Percentiles rank a stretch among this genome's conserved stretches.
Evolutionary conservation across 1,140 invertebrate species (phyloP).

Genomic region (Pissodes strobi): DNA sequence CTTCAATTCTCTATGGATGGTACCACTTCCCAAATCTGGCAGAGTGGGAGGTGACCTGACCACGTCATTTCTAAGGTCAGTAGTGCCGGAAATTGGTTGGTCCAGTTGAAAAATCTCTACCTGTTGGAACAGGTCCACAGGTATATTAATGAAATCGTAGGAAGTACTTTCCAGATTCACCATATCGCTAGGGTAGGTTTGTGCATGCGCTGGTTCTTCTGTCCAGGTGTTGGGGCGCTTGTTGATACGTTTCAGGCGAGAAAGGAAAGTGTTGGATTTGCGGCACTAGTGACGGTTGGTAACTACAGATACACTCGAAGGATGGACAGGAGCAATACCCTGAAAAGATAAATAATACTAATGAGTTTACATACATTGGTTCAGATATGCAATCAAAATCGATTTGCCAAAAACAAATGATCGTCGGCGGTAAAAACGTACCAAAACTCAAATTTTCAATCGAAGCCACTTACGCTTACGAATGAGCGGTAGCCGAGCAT

Average conservation of each 20-base stretch:
- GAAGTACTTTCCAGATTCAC: slow-evolving; percentile 36
- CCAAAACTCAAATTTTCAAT: too few relatives aligned
- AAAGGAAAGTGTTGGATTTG: slow-evolving; percentile 43
- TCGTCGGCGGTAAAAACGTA: too few relatives aligned
- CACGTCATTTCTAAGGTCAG: slow-evolving; percentile 49
- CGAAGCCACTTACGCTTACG: too few relatives aligned
- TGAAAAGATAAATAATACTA: slow-evolving; percentile 49
- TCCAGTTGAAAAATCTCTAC: slow-evolving; percentile 79
- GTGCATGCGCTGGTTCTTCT: slow-evolving; percentile 44
- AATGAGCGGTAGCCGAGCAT: too few relatives aligned
- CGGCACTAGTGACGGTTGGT: slow-evolving; percentile 52
- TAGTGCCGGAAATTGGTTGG: slow-evolving; percentile 61
- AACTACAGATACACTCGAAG: slow-evolving; percentile 65
- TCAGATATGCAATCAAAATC: too few relatives aligned
- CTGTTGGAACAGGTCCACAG: slow-evolving; percentile 73
- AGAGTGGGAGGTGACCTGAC: slow-evolving; percentile 69
- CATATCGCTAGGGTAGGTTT: slow-evolving; percentile 43
- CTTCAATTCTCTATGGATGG: slow-evolving; percentile 62
- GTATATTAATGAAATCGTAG: slow-evolving; percentile 61
- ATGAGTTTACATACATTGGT: too few relatives aligned
- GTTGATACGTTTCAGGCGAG: slow-evolving; percentile 45
- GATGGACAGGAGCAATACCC: slow-evolving; percentile 69
- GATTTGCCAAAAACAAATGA: too few relatives aligned
- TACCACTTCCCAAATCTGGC: slow-evolving; percentile 71
- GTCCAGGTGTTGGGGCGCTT: slow-evolving; percentile 34